Percentiles rank a stretch among this genome's conserved stretches.
Conservation (phyloP, 2,113 vertebrate genomes). For the Aythya baeri region DNA sequence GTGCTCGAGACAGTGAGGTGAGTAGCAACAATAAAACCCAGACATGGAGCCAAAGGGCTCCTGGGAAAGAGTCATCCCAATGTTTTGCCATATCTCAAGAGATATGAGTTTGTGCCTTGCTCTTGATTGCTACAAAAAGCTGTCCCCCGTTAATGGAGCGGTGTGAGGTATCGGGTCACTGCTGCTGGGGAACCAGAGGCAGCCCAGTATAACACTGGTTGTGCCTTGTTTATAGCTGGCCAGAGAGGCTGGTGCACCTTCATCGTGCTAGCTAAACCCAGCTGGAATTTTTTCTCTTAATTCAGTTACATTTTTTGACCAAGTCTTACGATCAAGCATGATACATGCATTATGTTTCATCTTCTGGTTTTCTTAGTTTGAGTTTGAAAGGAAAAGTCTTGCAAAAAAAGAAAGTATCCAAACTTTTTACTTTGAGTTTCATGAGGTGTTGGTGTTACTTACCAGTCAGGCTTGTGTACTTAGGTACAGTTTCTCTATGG, state of each 20-base stretch:
- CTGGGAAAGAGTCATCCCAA: not conserved
- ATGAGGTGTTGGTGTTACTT: slow-evolving; percentile 53
- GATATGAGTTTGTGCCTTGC: rapidly evolving
- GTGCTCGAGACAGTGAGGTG: not conserved
- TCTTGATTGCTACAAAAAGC: not conserved
- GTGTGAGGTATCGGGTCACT: rapidly evolving
- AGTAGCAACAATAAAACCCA: not conserved
- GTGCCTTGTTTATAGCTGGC: not conserved
- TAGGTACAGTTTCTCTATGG: slow-evolving; percentile 9
- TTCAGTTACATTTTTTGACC: slow-evolving; percentile 2
- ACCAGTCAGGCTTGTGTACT: slow-evolving; percentile 10
- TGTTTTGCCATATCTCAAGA: not conserved
- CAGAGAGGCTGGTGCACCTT: not conserved
- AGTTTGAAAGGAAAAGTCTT: slow-evolving; percentile 3
- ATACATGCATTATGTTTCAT: not conserved
- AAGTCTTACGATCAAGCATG: not conserved
- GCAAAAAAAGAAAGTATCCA: not conserved
- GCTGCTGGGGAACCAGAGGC: not conserved
- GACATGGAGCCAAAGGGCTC: rapidly evolving
- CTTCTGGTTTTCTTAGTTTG: slow-evolving; percentile 8
- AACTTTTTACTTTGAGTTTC: slow-evolving; percentile 39
- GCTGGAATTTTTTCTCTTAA: not conserved
- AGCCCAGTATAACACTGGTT: not conserved
- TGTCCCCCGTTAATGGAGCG: not conserved
- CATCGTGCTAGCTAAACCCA: not conserved